phyloP scores from a whole-genome alignment of 2,888 invertebrate species.

The Unio pictorum region DNA sequence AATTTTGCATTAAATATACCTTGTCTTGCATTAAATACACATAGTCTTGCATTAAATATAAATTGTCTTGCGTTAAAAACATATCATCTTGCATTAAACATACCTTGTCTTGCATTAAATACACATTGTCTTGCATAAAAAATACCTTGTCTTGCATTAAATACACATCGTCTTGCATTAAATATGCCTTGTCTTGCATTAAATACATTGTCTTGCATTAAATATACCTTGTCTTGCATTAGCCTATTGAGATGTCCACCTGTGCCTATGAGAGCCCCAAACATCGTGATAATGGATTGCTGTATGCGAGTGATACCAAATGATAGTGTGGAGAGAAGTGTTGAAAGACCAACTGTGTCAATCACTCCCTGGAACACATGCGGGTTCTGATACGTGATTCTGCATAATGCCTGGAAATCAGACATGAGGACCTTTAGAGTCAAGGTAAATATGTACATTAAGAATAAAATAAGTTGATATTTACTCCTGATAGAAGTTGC shows the following conservation, averaged over 20 bases:
- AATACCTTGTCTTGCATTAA: no score
- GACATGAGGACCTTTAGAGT: not conserved
- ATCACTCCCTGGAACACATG: conserved; percentile 68
- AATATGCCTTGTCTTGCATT: not conserved
- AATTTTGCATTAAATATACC: no score
- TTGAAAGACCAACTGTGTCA: conserved; percentile 69
- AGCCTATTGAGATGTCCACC: conserved; percentile 55
- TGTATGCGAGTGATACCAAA: conserved; percentile 66
- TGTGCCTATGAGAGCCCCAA: conserved; percentile 63
- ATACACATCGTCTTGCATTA: no score
- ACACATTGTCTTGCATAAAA: no score
- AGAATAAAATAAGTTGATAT: not conserved
- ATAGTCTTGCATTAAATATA: no score
- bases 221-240: conserved; percentile 66
- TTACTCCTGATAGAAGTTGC: not conserved
- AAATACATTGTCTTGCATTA: not conserved
- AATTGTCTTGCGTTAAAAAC: no score
- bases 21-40: no score
- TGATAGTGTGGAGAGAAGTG: conserved; percentile 63
- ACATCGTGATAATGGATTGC: conserved; percentile 70
- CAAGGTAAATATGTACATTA: not conserved
- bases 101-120: no score
- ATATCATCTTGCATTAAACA: no score
- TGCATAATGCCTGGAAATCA: conserved; percentile 64
- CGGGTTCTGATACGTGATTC: conserved; percentile 65